phyloP scores from a whole-genome alignment of 2,113 vertebrate genomes.

The Tupaia tana region DNA sequence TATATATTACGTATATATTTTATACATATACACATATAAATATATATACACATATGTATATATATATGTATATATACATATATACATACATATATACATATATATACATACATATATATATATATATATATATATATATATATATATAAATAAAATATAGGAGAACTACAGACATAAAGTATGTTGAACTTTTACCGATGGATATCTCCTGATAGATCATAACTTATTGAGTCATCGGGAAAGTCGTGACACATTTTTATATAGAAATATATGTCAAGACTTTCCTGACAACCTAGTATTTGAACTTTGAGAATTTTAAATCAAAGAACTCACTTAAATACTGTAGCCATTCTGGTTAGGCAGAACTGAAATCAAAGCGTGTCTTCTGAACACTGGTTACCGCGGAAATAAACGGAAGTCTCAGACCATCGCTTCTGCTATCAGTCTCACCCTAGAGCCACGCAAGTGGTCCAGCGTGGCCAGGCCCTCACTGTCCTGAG shows the following conservation, averaged over 20 bases:
- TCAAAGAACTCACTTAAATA: background rate
- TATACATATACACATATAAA: too few relatives aligned
- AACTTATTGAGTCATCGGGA: background rate
- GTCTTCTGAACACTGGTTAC: background rate
- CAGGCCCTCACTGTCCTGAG: background rate
- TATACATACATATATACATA: too few relatives aligned
- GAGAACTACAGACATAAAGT: background rate
- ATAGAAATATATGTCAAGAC: too few relatives aligned
- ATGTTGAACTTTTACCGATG: background rate
- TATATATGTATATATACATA: too few relatives aligned
- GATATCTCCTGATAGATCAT: background rate
- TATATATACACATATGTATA: too few relatives aligned
- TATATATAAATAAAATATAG: too few relatives aligned
- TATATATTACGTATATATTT: too few relatives aligned
- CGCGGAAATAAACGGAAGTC: background rate
- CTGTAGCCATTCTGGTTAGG: background rate
- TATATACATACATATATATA: too few relatives aligned
- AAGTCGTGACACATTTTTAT: too few relatives aligned
- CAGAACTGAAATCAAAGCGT: background rate
- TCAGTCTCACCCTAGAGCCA: background rate
- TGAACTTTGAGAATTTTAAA: constrained; percentile 37
- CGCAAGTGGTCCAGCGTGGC: background rate
- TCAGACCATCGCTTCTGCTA: background rate
- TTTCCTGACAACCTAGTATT: background rate
- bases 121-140: too few relatives aligned